These are phyloP conservation scores for Galbula dea DNA, from an alignment of 2,113 vertebrate species.

Conservation along the genomic window DNA sequence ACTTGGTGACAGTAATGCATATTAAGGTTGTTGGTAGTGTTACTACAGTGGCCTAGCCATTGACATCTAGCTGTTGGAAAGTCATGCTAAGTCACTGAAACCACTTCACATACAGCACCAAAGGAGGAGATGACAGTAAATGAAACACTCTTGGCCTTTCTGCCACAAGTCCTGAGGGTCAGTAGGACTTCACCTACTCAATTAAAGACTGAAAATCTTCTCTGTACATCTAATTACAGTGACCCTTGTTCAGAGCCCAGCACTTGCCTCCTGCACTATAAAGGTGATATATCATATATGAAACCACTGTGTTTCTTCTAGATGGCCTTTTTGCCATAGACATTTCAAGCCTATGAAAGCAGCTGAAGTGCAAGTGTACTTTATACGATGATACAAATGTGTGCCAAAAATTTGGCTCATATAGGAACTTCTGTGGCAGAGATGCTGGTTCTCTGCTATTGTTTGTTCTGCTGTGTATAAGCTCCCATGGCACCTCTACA, in stretches of 20 bases:
- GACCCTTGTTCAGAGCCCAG: neutral
- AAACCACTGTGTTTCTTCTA: neutral
- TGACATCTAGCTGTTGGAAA: neutral
- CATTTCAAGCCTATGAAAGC: neutral
- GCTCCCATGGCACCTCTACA: neutral
- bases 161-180: neutral
- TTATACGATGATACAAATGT: neutral
- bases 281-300: neutral
- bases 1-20: neutral
- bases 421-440: neutral
- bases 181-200: neutral
- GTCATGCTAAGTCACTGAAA: neutral
- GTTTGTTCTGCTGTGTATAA: neutral
- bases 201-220: neutral
- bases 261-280: rapidly evolving
- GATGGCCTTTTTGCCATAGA: neutral
- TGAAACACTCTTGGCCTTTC: neutral
- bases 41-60: neutral
- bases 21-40: neutral
- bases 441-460: neutral
- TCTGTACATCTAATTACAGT: neutral
- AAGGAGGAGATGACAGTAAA: neutral
- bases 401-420: neutral
- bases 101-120: neutral
- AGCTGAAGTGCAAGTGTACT: neutral